Evolutionary conservation across 2,888 invertebrate genomes (phyloP).

Genomic region (Uloborus plumipes): DNA sequence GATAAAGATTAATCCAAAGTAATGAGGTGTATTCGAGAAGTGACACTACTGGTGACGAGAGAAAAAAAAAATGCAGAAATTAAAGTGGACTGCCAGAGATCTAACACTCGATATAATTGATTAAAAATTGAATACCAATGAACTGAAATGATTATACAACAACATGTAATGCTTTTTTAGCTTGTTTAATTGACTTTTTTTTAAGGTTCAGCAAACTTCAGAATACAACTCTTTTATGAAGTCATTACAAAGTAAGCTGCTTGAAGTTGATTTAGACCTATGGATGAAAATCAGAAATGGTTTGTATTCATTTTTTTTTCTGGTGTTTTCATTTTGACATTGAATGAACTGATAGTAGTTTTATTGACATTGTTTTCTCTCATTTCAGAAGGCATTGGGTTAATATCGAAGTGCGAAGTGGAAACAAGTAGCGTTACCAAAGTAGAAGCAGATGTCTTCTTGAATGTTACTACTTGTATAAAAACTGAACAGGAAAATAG

Average conservation of each 20-base stretch:
- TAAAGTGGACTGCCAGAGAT: no score
- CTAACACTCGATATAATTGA: no score
- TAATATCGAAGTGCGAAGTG: constrained; percentile 43
- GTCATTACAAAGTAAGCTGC: constrained; percentile 24
- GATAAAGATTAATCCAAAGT: no score
- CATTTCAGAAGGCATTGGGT: constrained; percentile 47
- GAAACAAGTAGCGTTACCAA: constrained; percentile 24
- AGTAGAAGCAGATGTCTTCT: constrained; percentile 44
- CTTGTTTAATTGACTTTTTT: background rate
- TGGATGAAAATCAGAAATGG: constrained; percentile 49
- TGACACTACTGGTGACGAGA: no score
- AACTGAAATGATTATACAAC: no score
- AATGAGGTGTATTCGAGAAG: no score
- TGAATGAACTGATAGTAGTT: no score
- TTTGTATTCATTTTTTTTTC: constrained; percentile 5
- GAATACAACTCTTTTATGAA: constrained; percentile 49
- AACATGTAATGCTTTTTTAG: no score
- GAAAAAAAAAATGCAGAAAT: no score
- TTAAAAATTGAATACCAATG: no score
- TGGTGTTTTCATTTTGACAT: background rate
- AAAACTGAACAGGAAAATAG: no score
- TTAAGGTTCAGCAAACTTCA: constrained; percentile 31
- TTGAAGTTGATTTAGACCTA: constrained; percentile 32
- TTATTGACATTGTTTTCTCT: no score
- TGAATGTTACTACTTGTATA: constrained; percentile 1